Conservation (phyloP, 2,888 invertebrate genomes). For the Geotrupes spiniger region DNA sequence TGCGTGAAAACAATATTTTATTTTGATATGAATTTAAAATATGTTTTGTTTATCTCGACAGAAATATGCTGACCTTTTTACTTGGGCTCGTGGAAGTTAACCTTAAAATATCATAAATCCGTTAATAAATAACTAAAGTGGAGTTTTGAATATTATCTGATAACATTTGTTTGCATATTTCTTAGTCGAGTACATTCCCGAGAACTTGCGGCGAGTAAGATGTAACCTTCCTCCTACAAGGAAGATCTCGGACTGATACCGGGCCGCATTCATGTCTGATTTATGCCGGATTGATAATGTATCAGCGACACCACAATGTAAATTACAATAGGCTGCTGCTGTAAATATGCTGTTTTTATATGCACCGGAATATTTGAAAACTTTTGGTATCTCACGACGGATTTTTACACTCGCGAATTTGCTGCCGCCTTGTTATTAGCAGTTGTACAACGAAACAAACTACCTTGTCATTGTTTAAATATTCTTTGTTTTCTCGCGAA, state of each 20-base stretch:
- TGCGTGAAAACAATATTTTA: no score
- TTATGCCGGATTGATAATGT: conserved; percentile 48
- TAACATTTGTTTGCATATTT: conserved; percentile 41
- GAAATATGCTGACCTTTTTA: no score
- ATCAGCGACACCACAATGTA: conserved; percentile 50
- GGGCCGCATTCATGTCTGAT: conserved; percentile 44
- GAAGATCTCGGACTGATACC: conserved; percentile 39
- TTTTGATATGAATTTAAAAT: no score
- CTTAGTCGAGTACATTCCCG: conserved; percentile 35
- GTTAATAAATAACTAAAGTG: conserved; percentile 20
- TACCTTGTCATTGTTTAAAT: conserved; percentile 6
- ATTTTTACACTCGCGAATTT: conserved; percentile 10
- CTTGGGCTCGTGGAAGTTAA: no score
- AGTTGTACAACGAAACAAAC: conserved; percentile 15
- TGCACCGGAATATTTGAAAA: conserved; percentile 23
- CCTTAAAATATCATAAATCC: background rate
- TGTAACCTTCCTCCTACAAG: conserved; percentile 42
- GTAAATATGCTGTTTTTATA: conserved; percentile 41
- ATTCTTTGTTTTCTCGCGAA: background rate
- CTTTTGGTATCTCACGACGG: conserved; percentile 14
- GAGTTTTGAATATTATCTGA: conserved; percentile 32
- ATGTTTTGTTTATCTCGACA: no score
- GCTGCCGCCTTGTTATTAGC: conserved; percentile 17
- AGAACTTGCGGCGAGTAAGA: conserved; percentile 40
- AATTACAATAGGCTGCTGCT: conserved; percentile 47